Evolutionary conservation across 2,888 invertebrate genomes (phyloP).

Genomic region (Asteroscopus sphinx): DNA sequence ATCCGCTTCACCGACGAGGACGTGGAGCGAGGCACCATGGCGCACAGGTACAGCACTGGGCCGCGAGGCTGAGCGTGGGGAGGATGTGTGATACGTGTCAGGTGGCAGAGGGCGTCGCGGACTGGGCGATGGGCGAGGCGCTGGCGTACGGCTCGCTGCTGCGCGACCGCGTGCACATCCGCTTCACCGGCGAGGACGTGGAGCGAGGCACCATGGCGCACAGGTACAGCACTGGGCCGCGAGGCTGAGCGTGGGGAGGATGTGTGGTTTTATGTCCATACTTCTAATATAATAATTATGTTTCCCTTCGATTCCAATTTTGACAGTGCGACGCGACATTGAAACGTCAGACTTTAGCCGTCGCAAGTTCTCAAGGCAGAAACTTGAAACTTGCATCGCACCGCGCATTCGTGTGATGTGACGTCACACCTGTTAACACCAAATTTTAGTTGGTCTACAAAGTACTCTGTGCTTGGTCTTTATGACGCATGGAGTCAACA

Average conservation of each 20-base stretch:
- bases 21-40: slow-evolving; percentile 95
- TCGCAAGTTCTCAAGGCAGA: too few relatives aligned
- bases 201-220: slow-evolving; percentile 95
- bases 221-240: too few relatives aligned
- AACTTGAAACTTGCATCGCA: too few relatives aligned
- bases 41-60: slow-evolving; percentile 88
- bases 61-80: not conserved
- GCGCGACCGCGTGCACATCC: slow-evolving; percentile 93
- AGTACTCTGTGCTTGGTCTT: too few relatives aligned
- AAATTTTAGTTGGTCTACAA: too few relatives aligned
- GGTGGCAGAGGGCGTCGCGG: slow-evolving; percentile 89
- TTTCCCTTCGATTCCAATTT: too few relatives aligned
- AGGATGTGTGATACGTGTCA: slow-evolving; percentile 37
- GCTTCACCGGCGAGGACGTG: slow-evolving; percentile 94
- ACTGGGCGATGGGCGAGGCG: slow-evolving; percentile 96
- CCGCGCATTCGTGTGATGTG: too few relatives aligned
- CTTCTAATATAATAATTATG: too few relatives aligned
- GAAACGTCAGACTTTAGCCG: too few relatives aligned
- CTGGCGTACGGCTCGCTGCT: slow-evolving; percentile 94
- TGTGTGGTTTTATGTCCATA: not conserved
- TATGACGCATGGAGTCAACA: too few relatives aligned
- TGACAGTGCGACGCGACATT: too few relatives aligned
- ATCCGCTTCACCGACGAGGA: slow-evolving; percentile 94
- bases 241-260: not conserved
- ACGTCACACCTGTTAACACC: too few relatives aligned